Evolutionary conservation across 2,113 vertebrate genomes (phyloP).

Genomic region (Petrocephalus zakoni): DNA sequence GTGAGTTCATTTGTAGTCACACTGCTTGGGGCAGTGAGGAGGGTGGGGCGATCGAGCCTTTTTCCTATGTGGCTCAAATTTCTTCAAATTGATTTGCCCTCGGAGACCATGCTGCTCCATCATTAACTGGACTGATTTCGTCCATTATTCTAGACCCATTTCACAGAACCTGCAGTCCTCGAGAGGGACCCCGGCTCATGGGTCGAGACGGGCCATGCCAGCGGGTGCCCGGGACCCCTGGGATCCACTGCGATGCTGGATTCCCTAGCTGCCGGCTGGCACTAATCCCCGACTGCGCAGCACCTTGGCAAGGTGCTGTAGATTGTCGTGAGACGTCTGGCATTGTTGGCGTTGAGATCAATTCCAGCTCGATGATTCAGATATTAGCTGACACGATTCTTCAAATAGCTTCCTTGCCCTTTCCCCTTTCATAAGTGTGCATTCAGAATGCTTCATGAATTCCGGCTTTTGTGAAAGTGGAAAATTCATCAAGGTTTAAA

Average conservation of each 20-base stretch:
- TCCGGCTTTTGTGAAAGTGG: background rate
- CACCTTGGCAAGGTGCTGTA: background rate
- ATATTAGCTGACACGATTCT: background rate
- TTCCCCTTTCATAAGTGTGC: background rate
- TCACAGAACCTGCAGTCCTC: background rate
- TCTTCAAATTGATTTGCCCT: background rate
- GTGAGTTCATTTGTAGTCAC: background rate
- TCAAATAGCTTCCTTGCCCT: background rate
- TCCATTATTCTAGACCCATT: background rate
- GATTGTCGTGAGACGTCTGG: background rate
- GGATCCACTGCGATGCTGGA: background rate
- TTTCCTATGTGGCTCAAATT: background rate
- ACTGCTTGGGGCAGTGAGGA: background rate
- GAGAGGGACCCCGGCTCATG: background rate
- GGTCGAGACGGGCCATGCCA: background rate
- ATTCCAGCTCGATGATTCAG: conserved; percentile 7
- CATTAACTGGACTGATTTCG: background rate
- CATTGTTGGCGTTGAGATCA: background rate
- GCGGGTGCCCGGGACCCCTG: background rate
- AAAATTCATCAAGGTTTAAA: background rate
- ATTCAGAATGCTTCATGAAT: background rate
- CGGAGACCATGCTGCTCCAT: background rate
- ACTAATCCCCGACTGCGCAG: background rate
- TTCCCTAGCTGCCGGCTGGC: background rate
- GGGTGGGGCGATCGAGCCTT: background rate